Evolutionary conservation across 2,888 invertebrate species (phyloP), one percentile per base, ranked within the genome.

Genomic region (Perdita meconis): DNA sequence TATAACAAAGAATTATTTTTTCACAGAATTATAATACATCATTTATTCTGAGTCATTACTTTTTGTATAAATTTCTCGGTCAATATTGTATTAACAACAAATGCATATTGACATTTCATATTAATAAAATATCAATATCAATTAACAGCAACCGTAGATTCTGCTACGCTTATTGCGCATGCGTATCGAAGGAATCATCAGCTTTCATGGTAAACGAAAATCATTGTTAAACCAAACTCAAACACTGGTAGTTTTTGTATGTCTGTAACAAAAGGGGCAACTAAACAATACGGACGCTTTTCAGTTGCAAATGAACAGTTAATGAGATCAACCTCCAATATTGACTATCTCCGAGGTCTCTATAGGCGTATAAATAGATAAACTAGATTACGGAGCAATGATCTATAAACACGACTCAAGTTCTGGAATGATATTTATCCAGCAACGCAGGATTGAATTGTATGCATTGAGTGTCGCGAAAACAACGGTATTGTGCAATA

Each of bases 321-420:
- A 30, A 10, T 51, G 30, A 24, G 4, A 50, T 50, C 40, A 40
- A 24, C 19, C 22, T 10, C 8, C 70, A 24, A 70, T 57, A 65
- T 71, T 71, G 51, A 65, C 51, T 51, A 10, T 51, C 57, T 34
- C 40, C n/a, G 57, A 8, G 12, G 19, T 24, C 57, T 53, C 44
- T 59, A 19, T n/a, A 38, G 1, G 40, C 24, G 5, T 6, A 16
- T 34, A 51, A n/a, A 55, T n/a, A 53, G 10, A 38, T 59, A 36
- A 71, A 71, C 57, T 19, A 53, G 53, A 71, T 67, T 53, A 59
- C 42, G 19, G 34, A 13, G 36, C 42, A 19, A 6, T 19, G 66
- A 44, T 53, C 44, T 24, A 24, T 10, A 19, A 71, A 59, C 30
- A 10, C 19, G 30, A 24, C 12, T 57, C 50, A n/a, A 40, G 47